Conservation (phyloP, 2,113 vertebrate genomes). For the Zootoca vivipara region DNA sequence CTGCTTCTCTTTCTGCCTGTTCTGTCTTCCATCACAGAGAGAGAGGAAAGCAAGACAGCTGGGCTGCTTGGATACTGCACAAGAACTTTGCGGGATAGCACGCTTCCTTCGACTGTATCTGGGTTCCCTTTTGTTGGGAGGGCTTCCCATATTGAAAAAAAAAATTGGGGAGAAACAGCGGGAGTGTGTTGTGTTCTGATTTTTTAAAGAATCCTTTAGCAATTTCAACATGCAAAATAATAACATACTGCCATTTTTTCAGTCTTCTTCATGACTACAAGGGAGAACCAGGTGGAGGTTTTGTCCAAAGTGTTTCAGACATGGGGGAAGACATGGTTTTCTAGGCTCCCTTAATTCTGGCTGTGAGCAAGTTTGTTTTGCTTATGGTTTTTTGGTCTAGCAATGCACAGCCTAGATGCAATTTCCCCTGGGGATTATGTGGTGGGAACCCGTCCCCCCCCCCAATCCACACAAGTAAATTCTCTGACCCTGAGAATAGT, state of each 20-base stretch:
- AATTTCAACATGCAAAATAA: too few relatives aligned
- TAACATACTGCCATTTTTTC: too few relatives aligned
- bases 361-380: background rate
- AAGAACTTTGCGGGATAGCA: background rate
- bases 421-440: background rate
- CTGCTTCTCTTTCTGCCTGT: background rate
- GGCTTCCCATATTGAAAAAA: too few relatives aligned
- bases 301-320: background rate
- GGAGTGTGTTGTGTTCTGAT: too few relatives aligned
- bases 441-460: conserved; percentile 7
- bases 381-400: background rate
- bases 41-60: background rate
- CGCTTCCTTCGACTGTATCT: too few relatives aligned
- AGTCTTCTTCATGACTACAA: too few relatives aligned
- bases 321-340: background rate
- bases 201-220: too few relatives aligned
- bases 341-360: background rate
- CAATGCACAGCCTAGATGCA: background rate
- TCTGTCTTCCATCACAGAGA: background rate
- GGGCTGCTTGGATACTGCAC: background rate
- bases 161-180: too few relatives aligned
- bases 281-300: too few relatives aligned
- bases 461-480: background rate
- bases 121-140: background rate
- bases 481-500: background rate